These are phyloP conservation scores for Helicoverpa assulta DNA, from an alignment of 2,888 invertebrate species.

Conservation along the genomic window DNA sequence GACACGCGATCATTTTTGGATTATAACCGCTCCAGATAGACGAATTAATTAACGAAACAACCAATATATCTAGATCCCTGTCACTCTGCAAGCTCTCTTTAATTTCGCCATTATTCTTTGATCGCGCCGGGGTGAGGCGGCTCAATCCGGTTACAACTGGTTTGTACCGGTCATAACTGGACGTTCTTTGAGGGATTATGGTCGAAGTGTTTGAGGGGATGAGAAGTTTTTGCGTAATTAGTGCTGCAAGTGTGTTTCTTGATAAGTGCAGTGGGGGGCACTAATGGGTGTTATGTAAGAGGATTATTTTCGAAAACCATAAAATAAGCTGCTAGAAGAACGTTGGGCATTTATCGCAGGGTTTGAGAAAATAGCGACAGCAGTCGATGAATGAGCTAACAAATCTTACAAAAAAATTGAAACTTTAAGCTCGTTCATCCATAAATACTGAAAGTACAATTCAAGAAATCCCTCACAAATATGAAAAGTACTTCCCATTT, in stretches of 20 bases:
- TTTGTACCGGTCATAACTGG: conserved; percentile 79
- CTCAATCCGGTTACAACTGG: conserved; percentile 53
- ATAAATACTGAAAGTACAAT: conserved; percentile 20
- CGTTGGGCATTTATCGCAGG: not conserved
- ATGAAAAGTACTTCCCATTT: conserved; percentile 31
- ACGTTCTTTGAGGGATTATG: conserved; percentile 88
- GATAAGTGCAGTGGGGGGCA: conserved; percentile 68
- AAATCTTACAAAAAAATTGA: conserved; percentile 10
- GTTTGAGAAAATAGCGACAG: not conserved
- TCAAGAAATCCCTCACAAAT: conserved; percentile 30
- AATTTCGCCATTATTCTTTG: conserved; percentile 52
- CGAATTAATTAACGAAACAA: conserved; percentile 87
- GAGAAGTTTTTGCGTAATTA: conserved; percentile 88
- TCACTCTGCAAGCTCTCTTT: conserved; percentile 59
- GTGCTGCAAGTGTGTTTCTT: conserved; percentile 77
- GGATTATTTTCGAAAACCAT: conserved; percentile 37
- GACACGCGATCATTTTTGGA: conserved; percentile 88
- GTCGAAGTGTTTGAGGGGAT: conserved; percentile 77
- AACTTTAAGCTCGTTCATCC: conserved; percentile 25
- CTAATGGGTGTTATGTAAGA: conserved; percentile 49
- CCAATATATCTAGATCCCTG: conserved; percentile 75
- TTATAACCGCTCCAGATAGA: conserved; percentile 87
- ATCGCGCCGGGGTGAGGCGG: conserved; percentile 54
- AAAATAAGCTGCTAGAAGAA: conserved; percentile 18
- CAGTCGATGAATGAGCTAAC: not conserved